phyloP scores from a whole-genome alignment of 2,797 vertebrate genomes.

The Epinephelus coioides region DNA sequence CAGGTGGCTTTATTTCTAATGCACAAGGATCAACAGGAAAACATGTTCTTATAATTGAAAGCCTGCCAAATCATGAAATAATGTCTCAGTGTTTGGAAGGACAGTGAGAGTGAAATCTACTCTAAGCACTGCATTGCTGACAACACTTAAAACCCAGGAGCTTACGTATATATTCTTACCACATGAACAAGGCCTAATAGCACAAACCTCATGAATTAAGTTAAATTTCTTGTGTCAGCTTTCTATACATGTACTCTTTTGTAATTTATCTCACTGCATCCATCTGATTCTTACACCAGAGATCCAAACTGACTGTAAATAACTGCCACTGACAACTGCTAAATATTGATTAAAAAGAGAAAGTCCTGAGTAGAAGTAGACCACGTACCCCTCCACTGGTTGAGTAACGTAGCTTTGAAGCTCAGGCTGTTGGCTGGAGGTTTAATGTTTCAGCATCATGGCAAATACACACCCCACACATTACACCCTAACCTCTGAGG shows the following conservation, averaged over 20 bases:
- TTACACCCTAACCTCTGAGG: background rate
- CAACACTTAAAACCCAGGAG: slow-evolving; percentile 13
- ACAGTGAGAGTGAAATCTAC: slow-evolving; percentile 29
- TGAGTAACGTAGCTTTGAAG: background rate
- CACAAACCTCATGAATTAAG: slow-evolving; percentile 1
- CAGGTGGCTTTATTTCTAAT: slow-evolving; percentile 20
- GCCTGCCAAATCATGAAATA: slow-evolving; percentile 16
- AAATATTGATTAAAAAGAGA: slow-evolving; percentile 10
- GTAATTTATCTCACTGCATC: background rate
- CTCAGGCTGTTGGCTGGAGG: background rate
- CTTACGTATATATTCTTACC: slow-evolving; percentile 10
- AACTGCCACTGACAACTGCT: background rate
- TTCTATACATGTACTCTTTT: slow-evolving; percentile 10
- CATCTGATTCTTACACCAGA: slow-evolving; percentile 7
- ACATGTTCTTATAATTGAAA: slow-evolving; percentile 5
- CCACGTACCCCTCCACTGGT: background rate
- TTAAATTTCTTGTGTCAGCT: background rate
- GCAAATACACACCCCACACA: background rate
- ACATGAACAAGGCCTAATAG: slow-evolving; percentile 23
- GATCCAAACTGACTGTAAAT: background rate
- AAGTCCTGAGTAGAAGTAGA: too few species aligned
- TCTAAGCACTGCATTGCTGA: slow-evolving; percentile 2
- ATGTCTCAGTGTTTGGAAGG: slow-evolving; percentile 9
- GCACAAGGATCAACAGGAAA: slow-evolving; percentile 31
- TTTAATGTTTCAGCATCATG: slow-evolving; percentile 8